phyloP scores from a whole-genome alignment of 2,113 vertebrate species.

The Edolisoma coerulescens region DNA sequence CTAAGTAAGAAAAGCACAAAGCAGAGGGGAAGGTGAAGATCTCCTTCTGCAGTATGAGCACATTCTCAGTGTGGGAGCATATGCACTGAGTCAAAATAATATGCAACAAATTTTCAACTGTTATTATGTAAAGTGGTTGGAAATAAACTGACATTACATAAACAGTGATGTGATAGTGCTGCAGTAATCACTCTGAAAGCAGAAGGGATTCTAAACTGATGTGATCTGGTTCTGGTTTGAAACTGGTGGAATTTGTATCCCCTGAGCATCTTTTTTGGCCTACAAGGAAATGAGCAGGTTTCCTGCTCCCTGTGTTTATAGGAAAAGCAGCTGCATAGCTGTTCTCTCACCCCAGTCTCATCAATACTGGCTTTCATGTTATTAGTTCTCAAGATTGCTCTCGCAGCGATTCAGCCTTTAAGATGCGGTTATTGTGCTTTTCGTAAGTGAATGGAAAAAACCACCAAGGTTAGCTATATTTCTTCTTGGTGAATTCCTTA shows the following conservation, averaged over 20 bases:
- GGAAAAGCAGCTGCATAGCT: background rate
- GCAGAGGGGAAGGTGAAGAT: background rate
- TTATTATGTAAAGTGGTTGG: background rate
- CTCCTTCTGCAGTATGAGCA: background rate
- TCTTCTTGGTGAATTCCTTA: background rate
- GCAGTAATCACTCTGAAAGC: background rate
- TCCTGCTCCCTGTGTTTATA: background rate
- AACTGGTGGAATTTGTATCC: background rate
- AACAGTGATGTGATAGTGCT: background rate
- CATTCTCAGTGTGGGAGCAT: background rate
- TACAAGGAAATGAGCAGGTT: background rate
- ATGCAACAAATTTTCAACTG: background rate
- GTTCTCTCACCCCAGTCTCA: background rate
- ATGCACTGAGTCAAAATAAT: background rate
- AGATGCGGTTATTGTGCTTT: slow-evolving; percentile 9
- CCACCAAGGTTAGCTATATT: background rate
- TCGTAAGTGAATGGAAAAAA: background rate
- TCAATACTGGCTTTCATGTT: background rate
- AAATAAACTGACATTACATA: background rate
- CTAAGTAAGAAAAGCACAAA: background rate
- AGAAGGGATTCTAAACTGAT: background rate
- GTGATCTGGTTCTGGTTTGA: background rate
- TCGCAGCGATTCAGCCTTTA: background rate
- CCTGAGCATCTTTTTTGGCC: background rate
- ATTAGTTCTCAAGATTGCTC: background rate